A percentile compares a stretch with the other conserved stretches of the same genome.
Conservation (phyloP, 2,797 vertebrate genomes). For the Galago senegalensis region DNA sequence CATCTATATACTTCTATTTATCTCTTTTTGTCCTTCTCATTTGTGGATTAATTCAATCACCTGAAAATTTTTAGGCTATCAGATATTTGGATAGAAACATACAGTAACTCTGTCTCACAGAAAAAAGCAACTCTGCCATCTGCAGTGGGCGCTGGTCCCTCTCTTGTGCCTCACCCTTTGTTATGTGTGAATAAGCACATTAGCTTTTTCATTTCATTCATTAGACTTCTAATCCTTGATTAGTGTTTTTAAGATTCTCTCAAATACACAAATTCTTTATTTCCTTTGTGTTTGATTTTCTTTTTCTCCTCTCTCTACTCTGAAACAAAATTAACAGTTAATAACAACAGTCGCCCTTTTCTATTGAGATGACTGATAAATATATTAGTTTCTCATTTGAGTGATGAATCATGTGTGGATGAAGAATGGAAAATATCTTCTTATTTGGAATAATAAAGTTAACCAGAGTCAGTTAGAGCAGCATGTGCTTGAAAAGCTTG, state of each 20-base stretch:
- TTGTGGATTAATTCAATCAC: constrained; percentile 56
- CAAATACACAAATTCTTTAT: constrained; percentile 84
- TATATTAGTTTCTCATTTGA: constrained; percentile 79
- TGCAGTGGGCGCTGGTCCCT: constrained; percentile 87
- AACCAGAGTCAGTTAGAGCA: constrained; percentile 76
- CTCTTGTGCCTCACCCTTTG: constrained; percentile 84
- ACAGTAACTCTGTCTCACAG: constrained; percentile 75
- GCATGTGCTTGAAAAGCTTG: constrained; percentile 73
- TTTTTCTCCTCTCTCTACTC: constrained; percentile 68
- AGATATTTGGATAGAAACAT: not conserved
- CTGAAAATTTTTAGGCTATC: constrained; percentile 1
- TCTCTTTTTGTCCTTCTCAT: not conserved
- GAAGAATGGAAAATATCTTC: constrained; percentile 74
- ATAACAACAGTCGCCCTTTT: constrained; percentile 76
- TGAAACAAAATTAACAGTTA: constrained; percentile 84
- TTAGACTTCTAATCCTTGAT: constrained; percentile 87
- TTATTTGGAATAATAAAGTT: constrained; percentile 73
- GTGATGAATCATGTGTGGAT: constrained; percentile 71
- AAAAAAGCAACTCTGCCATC: constrained; percentile 83
- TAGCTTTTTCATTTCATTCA: constrained; percentile 89
- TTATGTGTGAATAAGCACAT: constrained; percentile 87
- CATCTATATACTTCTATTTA: not conserved
- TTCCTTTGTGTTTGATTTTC: constrained; percentile 75
- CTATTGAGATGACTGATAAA: constrained; percentile 80
- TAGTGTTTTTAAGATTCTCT: constrained; percentile 87